Evolutionary conservation across 2,113 vertebrate species (phyloP), one percentile per base, ranked within the genome.

Genomic region (Sardina pilchardus): DNA sequence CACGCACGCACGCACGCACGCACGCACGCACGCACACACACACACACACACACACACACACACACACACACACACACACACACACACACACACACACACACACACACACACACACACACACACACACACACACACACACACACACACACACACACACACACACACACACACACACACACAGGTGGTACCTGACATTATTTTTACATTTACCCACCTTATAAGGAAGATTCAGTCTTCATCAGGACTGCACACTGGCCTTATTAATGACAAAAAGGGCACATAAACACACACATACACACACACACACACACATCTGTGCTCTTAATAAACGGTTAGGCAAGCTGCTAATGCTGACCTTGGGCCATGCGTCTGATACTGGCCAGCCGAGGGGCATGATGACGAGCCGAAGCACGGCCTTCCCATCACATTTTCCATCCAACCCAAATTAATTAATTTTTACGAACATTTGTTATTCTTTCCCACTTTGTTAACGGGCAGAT

Each of bases 381-480:
- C 9, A 42, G 85, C 87, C 82, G 78, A 34, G 44, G 87, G 90
- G 87, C 30, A 86, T 88, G 90, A 88, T 21, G 67, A 89, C 89
- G 87, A 21, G n/a, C 12, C 63, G 30, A 59, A 59, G 6, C 86
- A 85, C 84, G 87, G 85, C 84, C 89, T 14, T 30, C 63, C 34
- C 85, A 87, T 91, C 92, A 91, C 87, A 87, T 93, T 94, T 94
- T 93, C 90, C 91, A 85, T 63, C 48, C 86, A 87, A 21, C 82
- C 82, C 87, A 90, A 90, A 88, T 91, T 88, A 42, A 93, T 93
- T 86, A 43, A 89, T 92, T 93, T 93, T 93, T 92, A 92, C 42
- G 59, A 90, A 87, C 6, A 8, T 85, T 91, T 89, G 86, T 85
- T 90, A 85, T 89, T 91, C 87, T 87, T 87, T 84, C 86, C 89